Evolutionary conservation across 2,888 invertebrate genomes (phyloP).

Genomic region (Clunio marinus): DNA sequence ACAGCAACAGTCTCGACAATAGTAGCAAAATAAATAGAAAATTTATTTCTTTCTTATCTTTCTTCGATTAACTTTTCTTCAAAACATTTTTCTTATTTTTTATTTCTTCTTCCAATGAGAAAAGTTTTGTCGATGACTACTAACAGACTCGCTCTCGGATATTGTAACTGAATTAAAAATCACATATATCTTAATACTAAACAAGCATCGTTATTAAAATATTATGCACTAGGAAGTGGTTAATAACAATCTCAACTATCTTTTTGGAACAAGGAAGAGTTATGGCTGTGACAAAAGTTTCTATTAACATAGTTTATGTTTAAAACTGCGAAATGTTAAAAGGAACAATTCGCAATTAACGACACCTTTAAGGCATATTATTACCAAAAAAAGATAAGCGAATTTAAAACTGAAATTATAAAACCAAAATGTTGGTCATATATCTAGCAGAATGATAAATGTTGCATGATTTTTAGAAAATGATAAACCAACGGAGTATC

Average conservation of each 20-base stretch:
- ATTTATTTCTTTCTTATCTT: slow-evolving; percentile 13
- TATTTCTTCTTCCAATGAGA: background rate
- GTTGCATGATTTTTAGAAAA: no score
- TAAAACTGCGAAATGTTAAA: background rate
- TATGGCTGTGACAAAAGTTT: slow-evolving; percentile 26
- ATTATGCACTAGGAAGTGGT: slow-evolving; percentile 20
- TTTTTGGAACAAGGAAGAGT: background rate
- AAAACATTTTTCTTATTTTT: background rate
- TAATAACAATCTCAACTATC: background rate
- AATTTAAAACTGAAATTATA: no score
- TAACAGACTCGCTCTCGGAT: no score
- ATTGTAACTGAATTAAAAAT: no score
- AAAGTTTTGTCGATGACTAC: background rate
- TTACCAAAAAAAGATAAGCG: no score
- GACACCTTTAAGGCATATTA: no score
- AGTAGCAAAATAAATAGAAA: no score
- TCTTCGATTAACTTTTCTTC: background rate
- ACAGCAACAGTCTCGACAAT: slow-evolving; percentile 23
- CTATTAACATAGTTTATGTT: background rate
- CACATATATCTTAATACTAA: background rate
- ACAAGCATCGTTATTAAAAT: slow-evolving; percentile 15
- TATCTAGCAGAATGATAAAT: no score
- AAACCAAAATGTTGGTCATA: no score
- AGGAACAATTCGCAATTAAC: no score
- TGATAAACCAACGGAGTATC: no score